These are phyloP conservation scores for Otis tarda DNA, from an alignment of 2,113 vertebrate species.

Conservation along the genomic window DNA sequence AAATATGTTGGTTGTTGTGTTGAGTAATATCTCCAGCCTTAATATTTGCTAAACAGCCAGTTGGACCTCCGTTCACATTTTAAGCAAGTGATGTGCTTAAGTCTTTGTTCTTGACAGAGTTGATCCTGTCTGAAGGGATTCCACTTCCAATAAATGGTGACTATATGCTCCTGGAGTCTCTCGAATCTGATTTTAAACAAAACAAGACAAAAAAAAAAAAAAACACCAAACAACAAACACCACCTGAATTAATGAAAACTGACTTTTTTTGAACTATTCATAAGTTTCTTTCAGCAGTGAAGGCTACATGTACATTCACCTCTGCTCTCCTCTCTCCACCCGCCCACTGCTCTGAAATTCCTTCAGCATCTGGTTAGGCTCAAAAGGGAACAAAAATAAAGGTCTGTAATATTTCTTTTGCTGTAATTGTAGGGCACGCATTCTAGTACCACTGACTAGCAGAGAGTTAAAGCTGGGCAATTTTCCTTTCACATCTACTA, in stretches of 20 bases:
- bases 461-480: not conserved
- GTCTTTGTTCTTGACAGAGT: not conserved
- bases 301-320: not conserved
- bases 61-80: not conserved
- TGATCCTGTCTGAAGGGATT: not conserved
- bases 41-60: not conserved
- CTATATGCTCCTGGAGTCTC: not conserved
- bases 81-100: not conserved
- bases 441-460: not conserved
- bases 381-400: not conserved
- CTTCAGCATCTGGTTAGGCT: not conserved
- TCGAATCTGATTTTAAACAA: not conserved
- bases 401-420: not conserved
- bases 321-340: not conserved
- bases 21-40: not conserved
- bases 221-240: not conserved
- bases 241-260: not conserved
- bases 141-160: not conserved
- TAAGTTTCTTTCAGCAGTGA: not conserved
- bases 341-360: not conserved
- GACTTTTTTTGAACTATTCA: not conserved
- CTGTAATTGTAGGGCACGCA: not conserved
- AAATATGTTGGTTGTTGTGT: not conserved
- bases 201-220: not conserved
- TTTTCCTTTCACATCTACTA: not conserved